A percentile compares a stretch with the other conserved stretches of the same genome.
phyloP scores from a whole-genome alignment of 2,113 vertebrate genomes.

The Sporophila hypoxantha region DNA sequence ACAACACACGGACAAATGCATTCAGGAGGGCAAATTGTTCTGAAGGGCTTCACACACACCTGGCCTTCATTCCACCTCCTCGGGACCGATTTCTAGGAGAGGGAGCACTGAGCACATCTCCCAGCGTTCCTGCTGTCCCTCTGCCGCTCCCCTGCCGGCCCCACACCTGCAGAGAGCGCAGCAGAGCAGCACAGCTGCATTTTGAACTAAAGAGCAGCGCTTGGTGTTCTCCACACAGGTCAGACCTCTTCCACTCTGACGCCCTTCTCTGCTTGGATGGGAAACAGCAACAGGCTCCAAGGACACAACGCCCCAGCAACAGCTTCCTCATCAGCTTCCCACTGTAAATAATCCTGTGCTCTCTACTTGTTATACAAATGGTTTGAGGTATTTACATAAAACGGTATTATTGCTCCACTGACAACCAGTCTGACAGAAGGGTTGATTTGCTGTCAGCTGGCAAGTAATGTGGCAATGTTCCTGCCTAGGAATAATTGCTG shows the following conservation, averaged over 20 bases:
- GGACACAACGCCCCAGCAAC: conserved; percentile 28
- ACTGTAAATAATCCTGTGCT: background rate
- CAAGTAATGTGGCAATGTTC: background rate
- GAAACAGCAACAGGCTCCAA: conserved; percentile 15
- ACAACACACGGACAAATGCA: background rate
- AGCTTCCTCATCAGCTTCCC: conserved; percentile 18
- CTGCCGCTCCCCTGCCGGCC: background rate
- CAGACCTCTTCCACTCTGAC: background rate
- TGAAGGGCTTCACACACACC: background rate
- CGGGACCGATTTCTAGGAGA: background rate
- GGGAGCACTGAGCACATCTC: fast-evolving
- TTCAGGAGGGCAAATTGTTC: background rate
- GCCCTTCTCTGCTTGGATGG: background rate
- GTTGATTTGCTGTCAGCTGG: background rate
- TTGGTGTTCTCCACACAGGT: background rate
- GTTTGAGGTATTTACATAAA: background rate
- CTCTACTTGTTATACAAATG: background rate
- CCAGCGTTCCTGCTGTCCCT: background rate
- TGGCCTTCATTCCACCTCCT: background rate
- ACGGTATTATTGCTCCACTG: background rate
- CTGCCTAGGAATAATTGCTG: background rate
- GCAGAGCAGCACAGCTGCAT: fast-evolving
- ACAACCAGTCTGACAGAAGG: background rate
- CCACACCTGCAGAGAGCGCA: fast-evolving
- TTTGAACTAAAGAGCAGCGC: background rate